phyloP scores from a whole-genome alignment of 2,797 vertebrate genomes.

The Notamacropus eugenii region DNA sequence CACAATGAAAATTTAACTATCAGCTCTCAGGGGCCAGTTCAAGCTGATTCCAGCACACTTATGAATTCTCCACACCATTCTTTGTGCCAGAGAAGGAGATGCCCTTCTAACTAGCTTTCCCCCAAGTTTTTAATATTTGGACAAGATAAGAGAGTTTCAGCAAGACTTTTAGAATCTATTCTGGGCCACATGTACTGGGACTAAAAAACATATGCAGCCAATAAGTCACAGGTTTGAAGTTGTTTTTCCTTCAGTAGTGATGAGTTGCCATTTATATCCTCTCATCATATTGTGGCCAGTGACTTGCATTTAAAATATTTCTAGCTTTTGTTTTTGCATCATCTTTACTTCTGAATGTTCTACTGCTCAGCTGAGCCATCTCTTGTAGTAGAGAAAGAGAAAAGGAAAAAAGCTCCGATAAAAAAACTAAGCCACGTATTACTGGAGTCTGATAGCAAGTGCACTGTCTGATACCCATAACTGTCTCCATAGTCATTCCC shows the following conservation, averaged over 20 bases:
- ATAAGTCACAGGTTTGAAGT: neutral
- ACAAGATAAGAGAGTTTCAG: neutral
- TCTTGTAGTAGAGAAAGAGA: neutral
- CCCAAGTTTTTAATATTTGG: conserved; percentile 30
- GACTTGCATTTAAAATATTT: neutral
- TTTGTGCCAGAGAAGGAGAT: neutral
- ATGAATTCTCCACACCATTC: neutral
- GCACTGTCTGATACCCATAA: neutral
- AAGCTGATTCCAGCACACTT: neutral
- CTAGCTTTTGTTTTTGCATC: neutral
- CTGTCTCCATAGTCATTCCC: neutral
- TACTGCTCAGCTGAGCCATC: neutral
- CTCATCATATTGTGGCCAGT: neutral
- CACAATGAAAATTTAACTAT: neutral
- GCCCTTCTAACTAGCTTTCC: neutral
- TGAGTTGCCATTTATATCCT: neutral
- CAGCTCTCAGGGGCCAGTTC: neutral
- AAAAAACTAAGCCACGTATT: neutral
- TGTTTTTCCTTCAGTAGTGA: neutral
- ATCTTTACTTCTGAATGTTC: neutral
- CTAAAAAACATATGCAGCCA: neutral
- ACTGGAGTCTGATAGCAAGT: neutral
- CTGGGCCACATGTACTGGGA: neutral
- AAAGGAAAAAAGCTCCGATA: neutral
- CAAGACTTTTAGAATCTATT: neutral